A percentile compares a stretch with the other conserved stretches of the same genome.
phyloP scores from a whole-genome alignment of 2,113 vertebrate species.

The Ancistrus triradiatus region DNA sequence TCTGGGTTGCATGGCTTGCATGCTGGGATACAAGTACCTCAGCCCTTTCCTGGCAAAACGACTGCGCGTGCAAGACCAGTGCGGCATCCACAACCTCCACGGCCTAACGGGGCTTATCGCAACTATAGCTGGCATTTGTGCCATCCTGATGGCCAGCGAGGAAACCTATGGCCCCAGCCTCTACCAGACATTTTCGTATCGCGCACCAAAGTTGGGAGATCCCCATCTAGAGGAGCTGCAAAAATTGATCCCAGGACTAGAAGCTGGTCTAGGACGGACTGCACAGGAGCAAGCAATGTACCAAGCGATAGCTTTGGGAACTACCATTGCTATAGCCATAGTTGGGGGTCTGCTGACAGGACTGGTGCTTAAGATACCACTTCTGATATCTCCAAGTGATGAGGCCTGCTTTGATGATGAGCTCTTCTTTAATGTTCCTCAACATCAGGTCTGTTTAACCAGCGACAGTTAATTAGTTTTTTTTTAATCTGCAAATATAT shows the following conservation, averaged over 20 bases:
- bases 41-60: slow-evolving; percentile 64
- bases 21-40: slow-evolving; percentile 77
- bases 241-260: slow-evolving; percentile 56
- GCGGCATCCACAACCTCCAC: slow-evolving; percentile 81
- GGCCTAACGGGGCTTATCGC: slow-evolving; percentile 76
- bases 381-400: slow-evolving; percentile 60
- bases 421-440: slow-evolving; percentile 68
- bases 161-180: slow-evolving; percentile 59
- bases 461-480: slow-evolving; percentile 16
- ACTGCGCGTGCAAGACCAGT: slow-evolving; percentile 71
- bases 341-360: slow-evolving; percentile 68
- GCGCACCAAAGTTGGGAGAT: slow-evolving; percentile 54
- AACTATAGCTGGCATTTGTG: slow-evolving; percentile 61
- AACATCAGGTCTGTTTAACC: slow-evolving; percentile 51
- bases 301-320: slow-evolving; percentile 65
- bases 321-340: slow-evolving; percentile 57
- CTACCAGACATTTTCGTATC: slow-evolving; percentile 58
- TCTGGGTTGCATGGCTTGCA: slow-evolving; percentile 64
- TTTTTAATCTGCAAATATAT: too few species aligned
- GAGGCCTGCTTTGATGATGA: slow-evolving; percentile 72
- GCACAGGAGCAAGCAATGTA: slow-evolving; percentile 64
- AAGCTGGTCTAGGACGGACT: slow-evolving; percentile 56
- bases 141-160: slow-evolving; percentile 57
- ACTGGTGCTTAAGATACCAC: slow-evolving; percentile 60
- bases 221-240: slow-evolving; percentile 51